Conservation (phyloP, 2,888 invertebrate genomes). For the Orthosia gracilis region DNA sequence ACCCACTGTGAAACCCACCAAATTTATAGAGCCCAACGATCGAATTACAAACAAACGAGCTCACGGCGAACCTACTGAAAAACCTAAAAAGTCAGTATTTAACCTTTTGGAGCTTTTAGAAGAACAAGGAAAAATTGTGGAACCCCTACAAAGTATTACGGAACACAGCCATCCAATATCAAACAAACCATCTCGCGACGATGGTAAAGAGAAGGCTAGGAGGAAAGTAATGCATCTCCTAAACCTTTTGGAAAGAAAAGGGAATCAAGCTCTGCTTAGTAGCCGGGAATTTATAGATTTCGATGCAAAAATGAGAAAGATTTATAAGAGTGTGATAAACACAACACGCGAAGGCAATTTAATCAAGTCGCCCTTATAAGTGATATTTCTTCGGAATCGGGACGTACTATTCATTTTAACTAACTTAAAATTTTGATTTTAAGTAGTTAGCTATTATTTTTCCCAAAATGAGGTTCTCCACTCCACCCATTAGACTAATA, state of each 20-base stretch:
- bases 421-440: no score
- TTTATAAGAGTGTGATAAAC: conserved; percentile 13
- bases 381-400: no score
- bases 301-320: conserved; percentile 32
- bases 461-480: no score
- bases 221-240: conserved; percentile 17
- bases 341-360: not conserved
- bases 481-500: no score
- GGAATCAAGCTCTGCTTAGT: not conserved
- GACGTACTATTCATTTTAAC: no score
- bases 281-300: conserved; percentile 27
- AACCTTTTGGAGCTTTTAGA: conserved; percentile 7
- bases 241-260: conserved; percentile 21
- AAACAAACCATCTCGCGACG: not conserved
- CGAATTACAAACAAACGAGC: not conserved
- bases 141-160: not conserved
- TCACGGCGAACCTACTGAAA: not conserved
- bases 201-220: not conserved
- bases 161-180: not conserved
- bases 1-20: not conserved
- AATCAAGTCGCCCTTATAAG: not conserved
- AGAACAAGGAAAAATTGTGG: not conserved
- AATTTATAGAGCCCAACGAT: not conserved
- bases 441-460: no score
- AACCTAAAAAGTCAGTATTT: not conserved